Conservation (phyloP, 2,113 vertebrate genomes). For the Mus spicilegus region DNA sequence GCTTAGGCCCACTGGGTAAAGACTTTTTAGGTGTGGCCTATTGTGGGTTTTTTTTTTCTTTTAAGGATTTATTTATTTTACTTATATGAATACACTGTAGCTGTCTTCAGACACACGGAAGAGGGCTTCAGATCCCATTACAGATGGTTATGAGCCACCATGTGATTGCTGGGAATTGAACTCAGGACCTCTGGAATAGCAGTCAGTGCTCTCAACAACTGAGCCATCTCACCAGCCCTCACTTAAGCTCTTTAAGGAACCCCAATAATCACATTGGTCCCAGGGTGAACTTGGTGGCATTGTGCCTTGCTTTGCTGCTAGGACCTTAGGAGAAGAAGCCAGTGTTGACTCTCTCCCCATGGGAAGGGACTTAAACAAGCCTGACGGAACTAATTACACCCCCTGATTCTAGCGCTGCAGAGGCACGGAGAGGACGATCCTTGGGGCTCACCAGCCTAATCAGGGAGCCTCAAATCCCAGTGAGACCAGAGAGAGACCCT, state of each 20-base stretch:
- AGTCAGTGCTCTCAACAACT: too few species aligned
- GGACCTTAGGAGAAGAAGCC: background rate
- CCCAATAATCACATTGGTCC: background rate
- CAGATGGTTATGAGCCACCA: too few species aligned
- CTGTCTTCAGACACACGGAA: too few species aligned
- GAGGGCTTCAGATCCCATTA: too few species aligned
- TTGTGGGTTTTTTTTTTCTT: too few species aligned
- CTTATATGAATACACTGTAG: too few species aligned
- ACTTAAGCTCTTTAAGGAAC: background rate
- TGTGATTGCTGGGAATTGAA: too few species aligned
- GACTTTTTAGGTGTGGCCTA: background rate
- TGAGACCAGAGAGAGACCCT: background rate
- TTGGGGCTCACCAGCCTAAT: background rate
- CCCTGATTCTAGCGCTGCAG: background rate
- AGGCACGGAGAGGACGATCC: background rate
- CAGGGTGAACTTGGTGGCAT: background rate
- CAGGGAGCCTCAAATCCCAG: background rate
- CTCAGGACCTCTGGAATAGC: too few species aligned
- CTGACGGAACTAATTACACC: background rate
- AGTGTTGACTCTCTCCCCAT: background rate
- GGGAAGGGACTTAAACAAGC: background rate
- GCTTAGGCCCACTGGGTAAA: background rate
- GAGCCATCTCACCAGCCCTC: too few species aligned
- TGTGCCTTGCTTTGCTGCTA: background rate
- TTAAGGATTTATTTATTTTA: too few species aligned